Base-by-base conservation (phyloP, 1,140 invertebrate species). In the Grapholita molesta region DNA sequence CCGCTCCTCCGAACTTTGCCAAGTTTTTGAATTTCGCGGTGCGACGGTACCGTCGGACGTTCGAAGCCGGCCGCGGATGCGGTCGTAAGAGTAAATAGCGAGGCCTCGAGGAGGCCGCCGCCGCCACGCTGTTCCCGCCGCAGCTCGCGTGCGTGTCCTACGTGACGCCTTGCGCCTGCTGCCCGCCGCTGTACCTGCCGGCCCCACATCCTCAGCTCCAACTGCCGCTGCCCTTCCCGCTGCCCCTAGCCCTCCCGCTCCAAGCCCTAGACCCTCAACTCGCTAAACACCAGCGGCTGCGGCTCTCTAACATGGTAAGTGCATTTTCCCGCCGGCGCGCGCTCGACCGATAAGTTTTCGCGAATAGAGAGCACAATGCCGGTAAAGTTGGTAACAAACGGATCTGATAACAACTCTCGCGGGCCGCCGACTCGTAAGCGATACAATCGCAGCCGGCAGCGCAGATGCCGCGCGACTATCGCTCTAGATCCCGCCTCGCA, bases 231-330 rank as follows among this genome's bases (percentile, higher is more conserved):
- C 87, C 86, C 71, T 87, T 89, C 52, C 83, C 85, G 75, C 78
- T 88, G 73, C 88, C 86, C 71, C 77, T 89, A 42, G 83, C 86
- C 55, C 80, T 84, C 75, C 87, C 85, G 73, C 79, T 89, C 82
- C 84, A 89, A 79, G 75, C 88, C 75, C 78, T 89, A 78, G 87
- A 89, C 71, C 85, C 84, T 68, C 88, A 87, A 83, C 69, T 89
- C 83, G 87, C 83, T 87, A 91, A 91, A 89, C 89, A 85, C 75
- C 89, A 91, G 81, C 86, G 91, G 80, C 83, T 88, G 89, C 90
- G 84, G 89, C 90, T 91, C 91, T 91, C 91, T 91, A 92, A 92
- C 90, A 92, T 92, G 92, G 90, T 92, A 88, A 92, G 91, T 91
- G 9, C 48, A 4, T 23, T 64, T 38, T 80, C 80, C 78, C 79